phyloP scores from a whole-genome alignment of 1,140 invertebrate species.

The Drosophila serrata region DNA sequence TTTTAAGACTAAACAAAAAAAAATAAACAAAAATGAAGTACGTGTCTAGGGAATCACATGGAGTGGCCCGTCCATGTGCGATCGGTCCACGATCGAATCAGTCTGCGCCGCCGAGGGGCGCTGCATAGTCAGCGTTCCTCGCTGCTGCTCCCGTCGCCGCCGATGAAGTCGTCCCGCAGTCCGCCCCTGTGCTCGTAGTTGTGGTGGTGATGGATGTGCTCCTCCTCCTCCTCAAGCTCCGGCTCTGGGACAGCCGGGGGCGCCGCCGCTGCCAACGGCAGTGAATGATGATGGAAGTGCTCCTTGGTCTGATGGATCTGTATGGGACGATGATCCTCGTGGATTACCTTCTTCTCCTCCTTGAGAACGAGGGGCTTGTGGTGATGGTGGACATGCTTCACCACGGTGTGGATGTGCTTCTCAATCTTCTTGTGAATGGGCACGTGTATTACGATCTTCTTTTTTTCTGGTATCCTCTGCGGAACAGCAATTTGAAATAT shows the following conservation, averaged over 20 bases:
- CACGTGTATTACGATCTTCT: conserved; percentile 84
- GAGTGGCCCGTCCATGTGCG: conserved; percentile 24
- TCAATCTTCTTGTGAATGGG: conserved; percentile 83
- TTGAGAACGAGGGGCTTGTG: conserved; percentile 84
- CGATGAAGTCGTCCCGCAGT: conserved; percentile 47
- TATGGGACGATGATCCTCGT: conserved; percentile 78
- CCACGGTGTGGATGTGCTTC: conserved; percentile 80
- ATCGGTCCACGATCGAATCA: conserved; percentile 42
- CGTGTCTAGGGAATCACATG: conserved; percentile 33
- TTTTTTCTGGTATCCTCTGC: conserved; percentile 77
- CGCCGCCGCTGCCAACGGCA: conserved; percentile 40
- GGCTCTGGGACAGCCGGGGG: conserved; percentile 18
- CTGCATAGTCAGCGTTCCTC: conserved; percentile 63
- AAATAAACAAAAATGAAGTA: conserved; percentile 35
- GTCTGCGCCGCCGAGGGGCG: conserved; percentile 23
- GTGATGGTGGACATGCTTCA: conserved; percentile 84
- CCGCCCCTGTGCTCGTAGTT: conserved; percentile 78
- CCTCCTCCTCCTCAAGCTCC: conserved; percentile 69
- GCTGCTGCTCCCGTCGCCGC: conserved; percentile 62
- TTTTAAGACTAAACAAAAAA: conserved; percentile 28
- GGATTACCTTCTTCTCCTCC: conserved; percentile 82
- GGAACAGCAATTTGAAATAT: conserved; percentile 2
- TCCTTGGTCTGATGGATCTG: conserved; percentile 79
- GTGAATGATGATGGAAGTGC: conserved; percentile 75
- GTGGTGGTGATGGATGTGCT: conserved; percentile 81